Base-by-base conservation (phyloP, 2,888 invertebrate genomes). In the Tetranychus piercei region DNA sequence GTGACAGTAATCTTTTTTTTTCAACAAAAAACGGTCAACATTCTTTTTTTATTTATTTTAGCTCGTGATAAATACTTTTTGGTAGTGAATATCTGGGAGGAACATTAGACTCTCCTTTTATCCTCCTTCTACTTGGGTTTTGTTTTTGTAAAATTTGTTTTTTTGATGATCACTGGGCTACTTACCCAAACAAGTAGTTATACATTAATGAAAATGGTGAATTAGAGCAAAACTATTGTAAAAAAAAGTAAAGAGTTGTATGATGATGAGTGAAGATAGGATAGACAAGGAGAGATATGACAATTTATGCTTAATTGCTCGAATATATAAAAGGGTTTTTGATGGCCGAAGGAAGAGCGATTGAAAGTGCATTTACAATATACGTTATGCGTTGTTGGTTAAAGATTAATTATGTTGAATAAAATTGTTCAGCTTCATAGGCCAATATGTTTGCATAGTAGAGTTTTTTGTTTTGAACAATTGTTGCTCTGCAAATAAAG, bases 371-470 rank as follows among this genome's bases (percentile, higher is more conserved):
- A 55, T 55, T 55, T 55, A 55, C 55, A 55, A 55, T 55, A 15
- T 15, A 45, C 45, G 8, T 45, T 15, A 55, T 55, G 55, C 55
- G 55, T 55, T 55, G 55, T 15, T 55, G 45, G 55, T 55, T 2
- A 55, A 7, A 55, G 6, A 15, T 55, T 55, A 9, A 69, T 69
- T 23, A 69, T 69, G 69, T 23, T 22, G 69, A 65, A 22, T 55
- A 65, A 55, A 43, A 73, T 55, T 73, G 64, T 65, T 73, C 64
- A 23, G 73, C 73, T 15, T 73, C 44, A 44, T 64, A 64, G 23
- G 73, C 73, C 15, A 73, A n/a, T 20, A 73, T 73, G 44, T 73
- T 73, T 18, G 73, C 73, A n/a, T 73, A 73, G 64, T 73, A 73
- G 5, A 73, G 20, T 8, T 73, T 44, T n/a, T 65, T 73, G 34